Percentiles rank a stretch among this genome's conserved stretches.
Evolutionary conservation across 2,888 invertebrate species (phyloP).

Genomic region (Fissipunctia ypsillon): DNA sequence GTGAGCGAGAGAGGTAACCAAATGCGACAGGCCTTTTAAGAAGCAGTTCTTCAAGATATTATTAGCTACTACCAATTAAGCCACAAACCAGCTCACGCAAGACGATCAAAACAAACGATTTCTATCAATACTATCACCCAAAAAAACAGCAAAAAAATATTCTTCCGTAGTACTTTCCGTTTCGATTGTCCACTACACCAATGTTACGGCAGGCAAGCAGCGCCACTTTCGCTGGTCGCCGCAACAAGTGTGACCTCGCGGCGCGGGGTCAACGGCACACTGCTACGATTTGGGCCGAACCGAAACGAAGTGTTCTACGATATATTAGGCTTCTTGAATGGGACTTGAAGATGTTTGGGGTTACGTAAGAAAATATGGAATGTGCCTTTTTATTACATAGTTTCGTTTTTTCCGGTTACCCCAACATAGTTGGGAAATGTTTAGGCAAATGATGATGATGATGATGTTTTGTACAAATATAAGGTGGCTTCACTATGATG

Average conservation of each 20-base stretch:
- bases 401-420: too few relatives aligned
- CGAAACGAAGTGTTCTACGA: slow-evolving; percentile 48
- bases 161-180: slow-evolving; percentile 60
- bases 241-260: slow-evolving; percentile 67
- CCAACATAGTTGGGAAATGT: too few relatives aligned
- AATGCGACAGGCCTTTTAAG: too few relatives aligned
- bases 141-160: slow-evolving; percentile 32
- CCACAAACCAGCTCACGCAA: background rate
- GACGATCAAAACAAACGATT: slow-evolving; percentile 8
- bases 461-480: background rate
- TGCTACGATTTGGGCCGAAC: slow-evolving; percentile 46
- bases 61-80: background rate
- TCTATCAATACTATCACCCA: background rate
- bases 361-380: background rate
- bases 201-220: slow-evolving; percentile 44
- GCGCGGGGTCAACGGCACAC: slow-evolving; percentile 51
- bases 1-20: too few relatives aligned
- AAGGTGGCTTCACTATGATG: background rate
- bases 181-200: slow-evolving; percentile 53
- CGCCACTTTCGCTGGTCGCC: slow-evolving; percentile 64
- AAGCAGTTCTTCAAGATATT: too few relatives aligned
- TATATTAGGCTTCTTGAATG: slow-evolving; percentile 23
- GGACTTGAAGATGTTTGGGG: background rate
- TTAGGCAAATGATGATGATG: too few relatives aligned
- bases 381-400: background rate